phyloP scores from a whole-genome alignment of 2,113 vertebrate genomes.

The Oncorhynchus keta region DNA sequence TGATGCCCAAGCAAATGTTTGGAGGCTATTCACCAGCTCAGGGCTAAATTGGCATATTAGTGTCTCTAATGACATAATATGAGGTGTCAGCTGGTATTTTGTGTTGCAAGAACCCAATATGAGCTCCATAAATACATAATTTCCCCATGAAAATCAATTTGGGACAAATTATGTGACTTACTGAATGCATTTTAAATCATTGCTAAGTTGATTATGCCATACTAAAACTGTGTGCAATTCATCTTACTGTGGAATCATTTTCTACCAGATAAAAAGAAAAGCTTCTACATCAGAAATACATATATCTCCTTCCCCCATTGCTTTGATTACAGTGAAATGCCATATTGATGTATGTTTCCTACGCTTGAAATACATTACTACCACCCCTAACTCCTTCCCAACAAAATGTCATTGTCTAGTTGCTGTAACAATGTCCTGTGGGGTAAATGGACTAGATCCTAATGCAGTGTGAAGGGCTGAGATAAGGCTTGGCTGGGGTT shows the following conservation, averaged over 20 bases:
- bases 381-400: slow-evolving; percentile 4
- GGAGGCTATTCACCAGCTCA: no score
- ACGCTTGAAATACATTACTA: slow-evolving; percentile 14
- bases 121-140: no score
- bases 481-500: slow-evolving; percentile 8
- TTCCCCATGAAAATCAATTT: no score
- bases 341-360: slow-evolving; percentile 12
- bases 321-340: slow-evolving; percentile 24
- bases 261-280: background rate
- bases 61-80: no score
- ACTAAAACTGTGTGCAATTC: background rate
- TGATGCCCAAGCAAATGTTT: no score
- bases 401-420: slow-evolving; percentile 17
- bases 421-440: slow-evolving; percentile 6
- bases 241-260: background rate
- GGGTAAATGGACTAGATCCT: slow-evolving; percentile 16
- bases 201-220: no score
- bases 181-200: no score
- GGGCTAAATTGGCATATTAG: no score
- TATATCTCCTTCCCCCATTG: background rate
- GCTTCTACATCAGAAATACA: background rate
- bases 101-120: no score
- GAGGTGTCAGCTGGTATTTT: no score
- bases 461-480: slow-evolving; percentile 30
- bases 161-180: no score